phyloP scores from a whole-genome alignment of 2,797 vertebrate species.

The Nasua narica region DNA sequence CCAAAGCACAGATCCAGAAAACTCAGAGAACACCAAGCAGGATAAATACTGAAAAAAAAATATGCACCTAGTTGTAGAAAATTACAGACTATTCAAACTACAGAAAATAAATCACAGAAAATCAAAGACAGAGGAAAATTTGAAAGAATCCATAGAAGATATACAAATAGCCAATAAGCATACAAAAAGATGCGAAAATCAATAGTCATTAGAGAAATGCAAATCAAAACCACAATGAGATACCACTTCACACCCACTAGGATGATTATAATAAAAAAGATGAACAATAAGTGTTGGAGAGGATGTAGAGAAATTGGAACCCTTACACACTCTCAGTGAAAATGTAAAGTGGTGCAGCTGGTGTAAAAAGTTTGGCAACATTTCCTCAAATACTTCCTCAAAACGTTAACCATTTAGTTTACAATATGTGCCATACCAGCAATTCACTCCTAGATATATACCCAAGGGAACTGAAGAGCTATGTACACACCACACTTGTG shows the following conservation, averaged over 20 bases:
- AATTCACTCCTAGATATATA: background rate
- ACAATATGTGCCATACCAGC: background rate
- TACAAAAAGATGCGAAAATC: background rate
- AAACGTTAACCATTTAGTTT: conserved; percentile 8
- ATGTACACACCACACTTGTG: background rate
- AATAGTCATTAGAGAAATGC: background rate
- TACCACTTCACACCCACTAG: background rate
- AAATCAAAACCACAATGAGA: background rate
- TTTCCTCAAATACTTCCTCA: conserved; percentile 34
- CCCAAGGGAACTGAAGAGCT: background rate
- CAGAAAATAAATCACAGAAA: background rate
- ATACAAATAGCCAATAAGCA: background rate
- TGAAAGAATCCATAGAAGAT: background rate
- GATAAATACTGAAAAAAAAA: background rate
- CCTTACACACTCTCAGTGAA: background rate
- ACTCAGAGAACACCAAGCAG: background rate
- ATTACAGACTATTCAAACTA: background rate
- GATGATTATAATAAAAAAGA: background rate
- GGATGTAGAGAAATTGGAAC: background rate
- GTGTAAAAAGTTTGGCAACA: background rate
- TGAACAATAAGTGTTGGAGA: background rate
- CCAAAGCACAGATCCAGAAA: background rate
- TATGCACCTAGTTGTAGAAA: background rate
- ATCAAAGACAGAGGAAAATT: background rate
- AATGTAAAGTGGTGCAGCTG: background rate